Conservation (phyloP, 2,113 vertebrate genomes). For the Brachionichthys hirsutus region DNA sequence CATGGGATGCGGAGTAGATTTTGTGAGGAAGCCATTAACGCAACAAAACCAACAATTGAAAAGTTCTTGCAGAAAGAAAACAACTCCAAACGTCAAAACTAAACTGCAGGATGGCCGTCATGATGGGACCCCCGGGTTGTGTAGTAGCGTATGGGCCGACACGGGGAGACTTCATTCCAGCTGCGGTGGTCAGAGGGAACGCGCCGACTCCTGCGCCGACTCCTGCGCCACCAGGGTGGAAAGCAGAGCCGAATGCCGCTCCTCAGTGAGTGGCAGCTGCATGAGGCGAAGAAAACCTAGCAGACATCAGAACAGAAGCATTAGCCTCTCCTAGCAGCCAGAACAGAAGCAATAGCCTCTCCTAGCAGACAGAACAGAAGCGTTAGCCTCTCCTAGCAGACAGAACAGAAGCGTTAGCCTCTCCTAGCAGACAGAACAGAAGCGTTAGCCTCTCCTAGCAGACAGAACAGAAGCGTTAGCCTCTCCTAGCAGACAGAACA, state of each 20-base stretch:
- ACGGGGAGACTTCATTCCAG: constrained; percentile 72
- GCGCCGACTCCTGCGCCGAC: constrained; percentile 50
- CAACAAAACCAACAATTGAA: constrained; percentile 21
- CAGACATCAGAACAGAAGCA: constrained; percentile 13
- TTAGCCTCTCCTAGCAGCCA: background rate
- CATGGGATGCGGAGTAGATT: constrained; percentile 15
- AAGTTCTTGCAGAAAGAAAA: constrained; percentile 28
- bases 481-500: constrained; percentile 44
- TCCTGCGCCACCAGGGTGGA: constrained; percentile 46
- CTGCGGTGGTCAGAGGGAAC: constrained; percentile 58
- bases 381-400: constrained; percentile 45
- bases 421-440: constrained; percentile 44
- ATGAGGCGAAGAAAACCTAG: constrained; percentile 79
- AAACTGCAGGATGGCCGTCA: constrained; percentile 53
- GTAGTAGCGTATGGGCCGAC: constrained; percentile 45
- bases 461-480: constrained; percentile 9
- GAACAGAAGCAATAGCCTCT: background rate
- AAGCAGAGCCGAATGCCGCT: constrained; percentile 21
- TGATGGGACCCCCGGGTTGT: constrained; percentile 38
- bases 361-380: constrained; percentile 49
- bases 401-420: constrained; percentile 2
- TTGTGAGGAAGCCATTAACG: constrained; percentile 18
- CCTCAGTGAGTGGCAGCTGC: constrained; percentile 84
- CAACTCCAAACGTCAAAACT: constrained; percentile 31
- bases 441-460: constrained; percentile 46